Evolutionary conservation across 2,113 vertebrate genomes (phyloP).

Genomic region (Erpornis zantholeuca): DNA sequence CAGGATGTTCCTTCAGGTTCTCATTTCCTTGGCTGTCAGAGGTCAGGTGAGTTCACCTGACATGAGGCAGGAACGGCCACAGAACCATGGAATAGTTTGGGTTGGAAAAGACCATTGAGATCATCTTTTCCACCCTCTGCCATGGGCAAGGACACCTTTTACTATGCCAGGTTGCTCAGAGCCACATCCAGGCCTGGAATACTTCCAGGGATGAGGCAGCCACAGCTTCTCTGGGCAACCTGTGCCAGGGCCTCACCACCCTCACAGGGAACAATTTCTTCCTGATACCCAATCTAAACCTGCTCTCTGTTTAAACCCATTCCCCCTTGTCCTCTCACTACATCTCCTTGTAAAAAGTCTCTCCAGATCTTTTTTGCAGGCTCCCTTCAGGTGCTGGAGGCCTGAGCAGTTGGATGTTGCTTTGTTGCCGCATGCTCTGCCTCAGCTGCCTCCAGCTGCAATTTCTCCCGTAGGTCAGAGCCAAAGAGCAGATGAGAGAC

Average conservation of each 20-base stretch:
- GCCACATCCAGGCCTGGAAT: rapidly evolving
- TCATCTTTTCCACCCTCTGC: rapidly evolving
- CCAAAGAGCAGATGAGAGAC: not conserved
- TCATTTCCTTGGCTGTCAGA: not conserved
- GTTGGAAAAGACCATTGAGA: not conserved
- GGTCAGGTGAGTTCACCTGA: not conserved
- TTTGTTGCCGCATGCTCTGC: not conserved
- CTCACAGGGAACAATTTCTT: not conserved
- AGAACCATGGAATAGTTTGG: not conserved
- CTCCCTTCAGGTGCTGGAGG: not conserved
- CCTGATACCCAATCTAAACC: not conserved
- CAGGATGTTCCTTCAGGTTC: not conserved
- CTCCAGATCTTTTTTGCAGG: not conserved
- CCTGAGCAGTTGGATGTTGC: not conserved
- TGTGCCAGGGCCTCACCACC: not conserved
- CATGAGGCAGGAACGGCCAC: not conserved
- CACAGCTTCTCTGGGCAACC: not conserved
- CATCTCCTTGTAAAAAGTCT: not conserved
- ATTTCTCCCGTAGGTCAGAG: not conserved
- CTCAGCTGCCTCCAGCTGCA: not conserved
- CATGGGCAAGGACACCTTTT: not conserved
- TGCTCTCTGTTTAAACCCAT: not conserved
- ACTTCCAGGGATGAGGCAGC: not conserved
- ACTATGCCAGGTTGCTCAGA: rapidly evolving
- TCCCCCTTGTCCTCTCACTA: not conserved